A percentile compares a stretch with the other conserved stretches of the same genome.
Conservation (phyloP, 2,113 vertebrate species). For the Calcarius ornatus region DNA sequence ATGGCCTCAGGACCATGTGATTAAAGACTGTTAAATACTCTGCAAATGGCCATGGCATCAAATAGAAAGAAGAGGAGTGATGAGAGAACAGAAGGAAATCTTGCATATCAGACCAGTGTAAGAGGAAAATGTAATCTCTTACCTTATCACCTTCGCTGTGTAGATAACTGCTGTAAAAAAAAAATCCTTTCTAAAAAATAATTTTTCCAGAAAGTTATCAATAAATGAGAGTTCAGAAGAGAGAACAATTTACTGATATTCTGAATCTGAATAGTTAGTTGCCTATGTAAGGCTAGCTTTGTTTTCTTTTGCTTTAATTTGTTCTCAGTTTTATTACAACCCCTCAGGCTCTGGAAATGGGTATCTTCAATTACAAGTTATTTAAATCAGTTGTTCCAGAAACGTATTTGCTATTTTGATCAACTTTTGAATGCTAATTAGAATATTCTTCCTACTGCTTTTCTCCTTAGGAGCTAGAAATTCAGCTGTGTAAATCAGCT, state of each 20-base stretch:
- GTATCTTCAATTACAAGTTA: conserved; percentile 33
- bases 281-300: not conserved
- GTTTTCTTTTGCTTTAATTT: not conserved
- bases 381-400: conserved; percentile 42
- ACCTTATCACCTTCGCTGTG: not conserved
- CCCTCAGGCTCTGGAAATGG: not conserved
- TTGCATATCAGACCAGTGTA: not conserved
- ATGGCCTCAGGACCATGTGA: not conserved
- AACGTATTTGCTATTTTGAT: conserved; percentile 25
- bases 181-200: not conserved
- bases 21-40: conserved; percentile 20
- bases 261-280: not conserved
- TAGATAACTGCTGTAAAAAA: not conserved
- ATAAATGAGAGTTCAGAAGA: not conserved
- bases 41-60: not conserved
- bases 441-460: conserved; percentile 1
- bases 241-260: not conserved
- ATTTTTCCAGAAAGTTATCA: not conserved
- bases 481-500: conserved; percentile 38
- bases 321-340: conserved; percentile 12
- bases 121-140: not conserved
- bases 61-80: not conserved
- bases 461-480: conserved; percentile 32
- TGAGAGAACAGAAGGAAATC: not conserved
- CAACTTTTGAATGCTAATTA: conserved; percentile 40